These are phyloP conservation scores for Muschampia plurimacula DNA, from an alignment of 2,888 invertebrate genomes.

Conservation along the genomic window DNA sequence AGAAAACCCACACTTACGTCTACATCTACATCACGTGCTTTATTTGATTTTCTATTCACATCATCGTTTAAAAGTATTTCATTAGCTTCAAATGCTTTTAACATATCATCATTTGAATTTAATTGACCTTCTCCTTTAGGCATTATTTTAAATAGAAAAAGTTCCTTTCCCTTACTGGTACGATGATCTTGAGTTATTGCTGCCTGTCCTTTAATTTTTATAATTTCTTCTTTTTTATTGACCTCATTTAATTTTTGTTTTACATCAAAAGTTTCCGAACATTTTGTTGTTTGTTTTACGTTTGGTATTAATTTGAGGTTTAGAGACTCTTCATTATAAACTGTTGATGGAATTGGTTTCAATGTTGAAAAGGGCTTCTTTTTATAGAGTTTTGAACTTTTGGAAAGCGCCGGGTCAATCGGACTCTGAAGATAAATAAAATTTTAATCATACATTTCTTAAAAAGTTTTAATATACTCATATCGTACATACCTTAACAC, in stretches of 20 bases:
- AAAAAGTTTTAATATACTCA: not conserved
- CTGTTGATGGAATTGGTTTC: not conserved
- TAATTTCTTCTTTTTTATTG: not conserved
- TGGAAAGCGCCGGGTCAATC: not conserved
- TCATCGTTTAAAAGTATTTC: not conserved
- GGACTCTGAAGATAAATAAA: constrained; percentile 1
- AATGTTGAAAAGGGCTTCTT: not conserved
- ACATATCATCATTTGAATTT: not conserved
- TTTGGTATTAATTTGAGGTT: not conserved
- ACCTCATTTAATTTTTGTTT: not conserved
- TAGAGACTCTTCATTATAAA: not conserved
- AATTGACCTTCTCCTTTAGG: not conserved
- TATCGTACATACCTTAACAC: too few relatives aligned
- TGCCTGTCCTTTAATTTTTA: not conserved
- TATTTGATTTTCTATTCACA: not conserved
- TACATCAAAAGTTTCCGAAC: not conserved
- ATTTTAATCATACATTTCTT: not conserved
- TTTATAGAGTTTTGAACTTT: not conserved
- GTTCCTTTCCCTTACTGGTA: not conserved
- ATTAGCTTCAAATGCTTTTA: not conserved
- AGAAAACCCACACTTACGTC: not conserved
- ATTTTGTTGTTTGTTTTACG: not conserved
- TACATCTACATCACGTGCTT: not conserved
- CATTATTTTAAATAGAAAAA: not conserved
- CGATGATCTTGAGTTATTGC: not conserved